Evolutionary conservation across 2,888 invertebrate genomes (phyloP).

Genomic region (Idaea straminata): DNA sequence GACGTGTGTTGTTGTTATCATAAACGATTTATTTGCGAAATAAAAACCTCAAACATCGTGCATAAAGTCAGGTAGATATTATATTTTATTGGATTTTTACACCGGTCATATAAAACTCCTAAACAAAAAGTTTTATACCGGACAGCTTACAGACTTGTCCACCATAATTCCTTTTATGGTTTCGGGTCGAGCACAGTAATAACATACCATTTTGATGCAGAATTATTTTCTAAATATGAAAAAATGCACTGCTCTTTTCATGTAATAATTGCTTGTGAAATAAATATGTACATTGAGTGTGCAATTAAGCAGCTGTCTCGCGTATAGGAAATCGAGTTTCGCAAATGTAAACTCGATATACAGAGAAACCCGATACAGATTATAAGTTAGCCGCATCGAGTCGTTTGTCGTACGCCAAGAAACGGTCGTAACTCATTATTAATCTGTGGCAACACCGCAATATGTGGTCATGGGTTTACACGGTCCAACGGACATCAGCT

Average conservation of each 20-base stretch:
- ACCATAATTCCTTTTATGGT: neutral
- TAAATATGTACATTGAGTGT: slow-evolving; percentile 34
- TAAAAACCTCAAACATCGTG: neutral
- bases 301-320: slow-evolving; percentile 49
- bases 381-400: slow-evolving; percentile 55
- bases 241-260: slow-evolving; percentile 12
- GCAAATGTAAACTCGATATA: slow-evolving; percentile 60
- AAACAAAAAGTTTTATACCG: slow-evolving; percentile 1
- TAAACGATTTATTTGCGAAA: neutral
- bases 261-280: slow-evolving; percentile 33
- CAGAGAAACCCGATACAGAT: slow-evolving; percentile 65
- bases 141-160: neutral
- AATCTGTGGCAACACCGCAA: slow-evolving; percentile 26
- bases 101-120: neutral
- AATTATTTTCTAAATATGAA: slow-evolving; percentile 20
- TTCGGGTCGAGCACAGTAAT: slow-evolving; percentile 8
- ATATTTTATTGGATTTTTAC: neutral
- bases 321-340: slow-evolving; percentile 47
- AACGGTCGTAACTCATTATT: slow-evolving; percentile 25
- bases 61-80: neutral
- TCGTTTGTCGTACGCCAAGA: slow-evolving; percentile 67
- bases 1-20: neutral
- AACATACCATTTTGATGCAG: slow-evolving; percentile 12
- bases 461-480: slow-evolving; percentile 48
- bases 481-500: slow-evolving; percentile 52